phyloP scores from a whole-genome alignment of 2,888 invertebrate genomes.

The Ectobius pallidus region DNA sequence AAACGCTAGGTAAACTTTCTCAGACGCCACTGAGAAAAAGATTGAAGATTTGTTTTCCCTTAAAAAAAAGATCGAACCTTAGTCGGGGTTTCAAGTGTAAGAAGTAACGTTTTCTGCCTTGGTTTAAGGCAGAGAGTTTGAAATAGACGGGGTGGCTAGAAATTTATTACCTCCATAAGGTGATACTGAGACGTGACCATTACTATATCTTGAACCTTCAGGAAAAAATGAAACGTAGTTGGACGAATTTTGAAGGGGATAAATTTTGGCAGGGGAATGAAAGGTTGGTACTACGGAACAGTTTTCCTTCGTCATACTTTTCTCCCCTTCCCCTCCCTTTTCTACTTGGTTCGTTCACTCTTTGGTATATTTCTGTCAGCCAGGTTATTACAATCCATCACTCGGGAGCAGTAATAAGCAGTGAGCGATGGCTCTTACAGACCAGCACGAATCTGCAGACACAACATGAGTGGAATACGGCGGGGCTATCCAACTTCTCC shows the following conservation, averaged over 20 bases:
- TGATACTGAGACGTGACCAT: constrained; percentile 51
- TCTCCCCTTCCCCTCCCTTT: neutral
- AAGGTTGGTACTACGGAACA: constrained; percentile 9
- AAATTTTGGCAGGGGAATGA: constrained; percentile 38
- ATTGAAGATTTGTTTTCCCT: too few relatives aligned
- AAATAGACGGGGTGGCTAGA: constrained; percentile 33
- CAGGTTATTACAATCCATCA: constrained; percentile 43
- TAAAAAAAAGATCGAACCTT: neutral
- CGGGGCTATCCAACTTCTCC: too few relatives aligned
- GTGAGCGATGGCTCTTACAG: constrained; percentile 40
- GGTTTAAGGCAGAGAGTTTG: constrained; percentile 31
- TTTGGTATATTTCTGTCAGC: constrained; percentile 41
- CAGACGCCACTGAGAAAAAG: too few relatives aligned
- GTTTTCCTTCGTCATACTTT: constrained; percentile 22
- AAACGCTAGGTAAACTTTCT: too few relatives aligned
- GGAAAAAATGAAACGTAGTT: constrained; percentile 23
- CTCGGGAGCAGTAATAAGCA: constrained; percentile 38
- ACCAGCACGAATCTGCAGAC: neutral
- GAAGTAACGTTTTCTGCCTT: constrained; percentile 34
- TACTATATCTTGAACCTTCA: constrained; percentile 41
- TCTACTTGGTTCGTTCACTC: constrained; percentile 19
- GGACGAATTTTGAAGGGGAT: constrained; percentile 42
- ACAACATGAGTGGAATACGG: constrained; percentile 1
- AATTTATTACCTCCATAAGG: constrained; percentile 51
- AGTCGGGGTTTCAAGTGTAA: constrained; percentile 32